Evolutionary conservation across 2,797 vertebrate genomes (phyloP).

Genomic region (Oreochromis mossambicus): DNA sequence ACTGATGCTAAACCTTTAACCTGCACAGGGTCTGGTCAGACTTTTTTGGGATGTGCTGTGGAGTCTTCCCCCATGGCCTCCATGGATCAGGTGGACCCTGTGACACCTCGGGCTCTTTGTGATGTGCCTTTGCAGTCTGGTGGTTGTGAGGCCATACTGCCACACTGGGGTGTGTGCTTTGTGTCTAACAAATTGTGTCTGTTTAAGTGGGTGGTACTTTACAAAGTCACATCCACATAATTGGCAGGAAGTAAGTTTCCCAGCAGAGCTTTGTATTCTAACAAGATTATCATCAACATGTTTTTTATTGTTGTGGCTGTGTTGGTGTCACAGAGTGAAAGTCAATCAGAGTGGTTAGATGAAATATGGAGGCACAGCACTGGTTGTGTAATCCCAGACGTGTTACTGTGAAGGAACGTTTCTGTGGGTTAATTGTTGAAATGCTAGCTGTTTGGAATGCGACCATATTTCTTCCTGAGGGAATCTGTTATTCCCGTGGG

Average conservation of each 20-base stretch:
- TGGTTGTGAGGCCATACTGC: background rate
- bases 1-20: background rate
- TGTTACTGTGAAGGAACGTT: background rate
- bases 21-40: rapidly evolving
- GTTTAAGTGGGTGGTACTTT: background rate
- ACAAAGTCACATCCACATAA: background rate
- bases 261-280: background rate
- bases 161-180: background rate
- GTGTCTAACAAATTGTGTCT: background rate
- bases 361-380: background rate
- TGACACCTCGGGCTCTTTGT: background rate
- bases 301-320: background rate
- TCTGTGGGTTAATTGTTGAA: background rate
- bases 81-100: background rate
- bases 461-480: background rate
- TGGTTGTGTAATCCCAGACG: rapidly evolving
- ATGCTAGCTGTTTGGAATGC: background rate
- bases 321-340: background rate
- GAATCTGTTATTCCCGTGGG: background rate
- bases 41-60: background rate
- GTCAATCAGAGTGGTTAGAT: background rate
- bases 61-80: rapidly evolving
- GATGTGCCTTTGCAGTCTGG: background rate
- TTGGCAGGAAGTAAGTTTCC: background rate
- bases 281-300: background rate